A percentile compares a stretch with the other conserved stretches of the same genome.
phyloP scores from a whole-genome alignment of 2,888 invertebrate species.

The Diarsia rubi region DNA sequence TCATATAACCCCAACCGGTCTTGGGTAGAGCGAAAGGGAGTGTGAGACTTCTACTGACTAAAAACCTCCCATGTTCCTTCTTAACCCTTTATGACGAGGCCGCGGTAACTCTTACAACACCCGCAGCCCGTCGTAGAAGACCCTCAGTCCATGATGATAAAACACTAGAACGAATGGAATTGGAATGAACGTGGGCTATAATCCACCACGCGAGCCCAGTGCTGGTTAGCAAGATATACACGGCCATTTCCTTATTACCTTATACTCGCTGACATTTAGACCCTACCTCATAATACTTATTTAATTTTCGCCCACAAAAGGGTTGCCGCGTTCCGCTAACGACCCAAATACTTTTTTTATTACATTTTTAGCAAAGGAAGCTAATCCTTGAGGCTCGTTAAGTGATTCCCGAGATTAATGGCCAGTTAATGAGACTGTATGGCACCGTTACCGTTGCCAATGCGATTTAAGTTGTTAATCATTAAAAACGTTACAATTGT shows the following conservation, averaged over 20 bases:
- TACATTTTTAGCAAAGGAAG: constrained; percentile 73
- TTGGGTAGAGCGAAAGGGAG: too few relatives aligned
- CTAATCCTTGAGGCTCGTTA: constrained; percentile 81
- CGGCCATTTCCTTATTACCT: neutral
- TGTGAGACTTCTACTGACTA: too few relatives aligned
- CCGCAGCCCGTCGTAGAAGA: too few relatives aligned
- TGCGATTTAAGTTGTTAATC: constrained; percentile 62
- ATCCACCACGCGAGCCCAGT: too few relatives aligned
- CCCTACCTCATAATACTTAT: constrained; percentile 59
- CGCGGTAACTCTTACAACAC: too few relatives aligned
- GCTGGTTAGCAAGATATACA: too few relatives aligned
- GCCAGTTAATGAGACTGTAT: constrained; percentile 76
- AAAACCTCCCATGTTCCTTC: too few relatives aligned
- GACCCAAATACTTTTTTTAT: constrained; percentile 76
- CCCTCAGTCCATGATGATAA: too few relatives aligned
- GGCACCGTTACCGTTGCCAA: constrained; percentile 62
- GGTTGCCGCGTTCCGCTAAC: constrained; percentile 80
- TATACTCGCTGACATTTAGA: constrained; percentile 50
- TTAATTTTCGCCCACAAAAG: constrained; percentile 70
- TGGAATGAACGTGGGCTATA: too few relatives aligned
- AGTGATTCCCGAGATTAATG: constrained; percentile 85
- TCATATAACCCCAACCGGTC: too few relatives aligned
- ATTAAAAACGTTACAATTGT: constrained; percentile 55
- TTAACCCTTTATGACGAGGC: too few relatives aligned
- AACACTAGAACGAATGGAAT: too few relatives aligned